phyloP scores from a whole-genome alignment of 2,113 vertebrate genomes.

The Neolamprologus variostigma region DNA sequence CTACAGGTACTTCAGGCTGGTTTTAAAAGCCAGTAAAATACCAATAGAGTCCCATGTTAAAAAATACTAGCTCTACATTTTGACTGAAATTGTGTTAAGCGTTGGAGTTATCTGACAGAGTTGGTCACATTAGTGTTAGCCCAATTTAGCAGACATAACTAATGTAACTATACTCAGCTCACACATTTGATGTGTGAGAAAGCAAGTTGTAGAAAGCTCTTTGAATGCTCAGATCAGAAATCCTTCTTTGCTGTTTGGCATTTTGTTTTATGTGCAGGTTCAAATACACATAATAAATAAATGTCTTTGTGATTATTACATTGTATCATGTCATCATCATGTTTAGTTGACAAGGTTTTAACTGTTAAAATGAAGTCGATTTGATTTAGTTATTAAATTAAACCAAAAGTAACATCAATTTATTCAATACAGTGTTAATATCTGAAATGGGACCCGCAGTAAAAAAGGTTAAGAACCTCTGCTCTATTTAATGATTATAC shows the following conservation, averaged over 20 bases:
- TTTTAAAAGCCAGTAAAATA: background rate
- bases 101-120: background rate
- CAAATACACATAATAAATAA: background rate
- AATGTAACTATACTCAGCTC: background rate
- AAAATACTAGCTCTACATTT: background rate
- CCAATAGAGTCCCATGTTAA: background rate
- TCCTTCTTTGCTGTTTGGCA: background rate
- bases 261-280: background rate
- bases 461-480: background rate
- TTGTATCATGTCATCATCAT: background rate
- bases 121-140: background rate
- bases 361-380: fast-evolving
- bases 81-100: background rate
- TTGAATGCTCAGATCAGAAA: background rate
- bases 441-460: background rate
- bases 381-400: background rate
- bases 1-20: background rate
- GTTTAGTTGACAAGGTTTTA: background rate
- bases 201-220: background rate
- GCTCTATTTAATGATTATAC: background rate
- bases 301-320: background rate
- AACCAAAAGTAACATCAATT: background rate
- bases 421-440: background rate
- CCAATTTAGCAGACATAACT: background rate
- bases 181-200: background rate